Base-by-base conservation (phyloP, 2,113 vertebrate species). In the Sylvilagus bachmani region DNA sequence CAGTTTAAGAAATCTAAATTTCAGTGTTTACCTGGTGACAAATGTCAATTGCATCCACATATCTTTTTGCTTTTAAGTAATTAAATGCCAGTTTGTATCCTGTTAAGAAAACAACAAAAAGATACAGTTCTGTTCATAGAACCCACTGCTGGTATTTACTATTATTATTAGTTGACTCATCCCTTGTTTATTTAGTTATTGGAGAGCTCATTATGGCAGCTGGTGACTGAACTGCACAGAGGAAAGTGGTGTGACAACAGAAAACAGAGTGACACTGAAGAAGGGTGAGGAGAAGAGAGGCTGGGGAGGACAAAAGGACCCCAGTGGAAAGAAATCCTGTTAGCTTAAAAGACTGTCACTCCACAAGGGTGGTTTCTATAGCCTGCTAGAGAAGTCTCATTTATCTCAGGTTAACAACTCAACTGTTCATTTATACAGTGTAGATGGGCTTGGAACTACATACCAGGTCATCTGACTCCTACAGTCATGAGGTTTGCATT, bases 71-170 rank as follows among this genome's bases (percentile, higher is more conserved):
- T 98, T 99, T 99, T 97, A 99, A 98, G 97, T 99, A 99, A 98
- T 99, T 99, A 98, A 99, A 99, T 79, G 99, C 99, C 96, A 99
- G 98, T 96, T 99, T 99, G 98, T 99, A 99, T 25, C 99, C 99
- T 99, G 97, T 97, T 98, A 98, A 82, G 51, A 96, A 13, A 94
- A 86, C 82, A 73, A 86, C 55, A 49, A 67, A 16, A 10, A 22
- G 1, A 80, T 19, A 91, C 0, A 69, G n/a, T 36, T 78, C 22
- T 67, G 38, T 83, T 58, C 58, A 55, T 24, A 79, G 27, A 90
- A 53, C 62, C 70, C 25, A 78, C 2, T 8, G 6, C 25, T 38
- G 49, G 22, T 66, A 78, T 58, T 49, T 24, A 24, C 25, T 53
- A 24, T 81, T 38, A 53, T 69, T 12, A 33, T 21, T 62, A 17